Base-by-base conservation (phyloP, 1,140 invertebrate species). In the Drosophila simulans region DNA sequence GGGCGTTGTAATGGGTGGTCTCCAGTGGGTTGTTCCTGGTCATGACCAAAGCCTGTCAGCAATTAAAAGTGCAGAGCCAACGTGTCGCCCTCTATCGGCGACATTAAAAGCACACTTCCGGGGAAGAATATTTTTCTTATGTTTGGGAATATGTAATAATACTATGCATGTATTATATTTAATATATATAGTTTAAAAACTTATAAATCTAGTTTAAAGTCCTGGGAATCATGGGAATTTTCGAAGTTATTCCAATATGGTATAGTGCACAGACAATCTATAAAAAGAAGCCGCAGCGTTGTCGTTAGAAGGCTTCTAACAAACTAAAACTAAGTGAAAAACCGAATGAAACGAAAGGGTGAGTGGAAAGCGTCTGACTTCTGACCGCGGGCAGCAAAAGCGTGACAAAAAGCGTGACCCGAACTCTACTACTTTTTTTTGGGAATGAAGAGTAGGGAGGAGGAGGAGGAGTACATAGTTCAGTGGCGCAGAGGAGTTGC, bases 341-440 rank as follows among this genome's bases (percentile, higher is more conserved):
- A 10, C 13, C 0, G 45, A 31, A 8, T 48, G n/a, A 22, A 45
- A 20, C 15, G 25, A 15, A 15, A 53, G 22, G 13, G 13, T 2
- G 12, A 45, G 20, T 52, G 34, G 25, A 27, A 37, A 56, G 48
- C 48, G 52, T 58, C 71, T 80, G 79, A 88, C 79, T 88, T 40
- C 66, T 88, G 76, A 88, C 83, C 83, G 63, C 70, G 46, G 62
- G 53, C 79, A 77, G 53, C 62, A 85, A 80, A 77, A 68, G 69
- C 78, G 82, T 88, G 75, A 88, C 79, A 86, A 83, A 86, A 88
- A 88, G 82, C 79, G 84, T 88, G 84, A 88, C 76, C 59, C 46
- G 76, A 88, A 88, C 76, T 88, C 27, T 48, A 48, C 8, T 43
- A 20, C 7, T 48, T 88, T 86, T 79, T 75, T 66, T 57, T 51